Evolutionary conservation across 2,888 invertebrate genomes (phyloP).

Genomic region (Lepas anatifera): DNA sequence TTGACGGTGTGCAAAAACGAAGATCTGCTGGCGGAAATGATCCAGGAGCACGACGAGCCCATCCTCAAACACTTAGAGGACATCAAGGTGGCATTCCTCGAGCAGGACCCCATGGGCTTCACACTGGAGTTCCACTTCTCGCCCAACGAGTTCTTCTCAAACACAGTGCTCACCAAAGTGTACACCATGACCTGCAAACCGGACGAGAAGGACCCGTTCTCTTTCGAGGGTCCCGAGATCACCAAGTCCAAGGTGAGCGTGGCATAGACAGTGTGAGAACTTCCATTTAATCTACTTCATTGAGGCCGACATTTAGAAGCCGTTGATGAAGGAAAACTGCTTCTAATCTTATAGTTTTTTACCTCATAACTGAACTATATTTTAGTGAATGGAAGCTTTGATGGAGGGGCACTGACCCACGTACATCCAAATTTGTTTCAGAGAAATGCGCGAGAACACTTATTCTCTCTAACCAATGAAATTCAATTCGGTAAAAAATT

Average conservation of each 20-base stretch:
- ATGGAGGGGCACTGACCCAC: no score
- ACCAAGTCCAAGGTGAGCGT: constrained; percentile 66
- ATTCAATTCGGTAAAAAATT: no score
- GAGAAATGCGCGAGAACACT: no score
- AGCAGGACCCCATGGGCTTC: constrained; percentile 53
- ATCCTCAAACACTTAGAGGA: constrained; percentile 73
- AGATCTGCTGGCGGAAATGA: constrained; percentile 71
- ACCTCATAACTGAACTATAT: no score
- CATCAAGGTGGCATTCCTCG: constrained; percentile 55
- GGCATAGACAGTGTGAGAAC: neutral
- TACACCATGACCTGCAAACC: constrained; percentile 41
- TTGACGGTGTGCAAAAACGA: constrained; percentile 85
- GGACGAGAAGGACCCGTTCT: constrained; percentile 46
- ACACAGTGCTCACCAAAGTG: constrained; percentile 41
- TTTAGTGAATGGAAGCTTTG: no score
- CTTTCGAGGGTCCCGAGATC: constrained; percentile 90
- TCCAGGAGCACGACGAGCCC: constrained; percentile 63
- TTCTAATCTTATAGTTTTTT: no score
- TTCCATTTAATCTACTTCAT: no score
- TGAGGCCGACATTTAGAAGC: no score
- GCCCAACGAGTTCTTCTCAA: constrained; percentile 43
- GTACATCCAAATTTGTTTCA: no score
- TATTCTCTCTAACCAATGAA: no score
- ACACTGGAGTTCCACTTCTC: constrained; percentile 42
- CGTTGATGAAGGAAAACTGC: no score